Evolutionary conservation across 2,888 invertebrate genomes (phyloP).

Genomic region (Mimumesa dahlbomi): DNA sequence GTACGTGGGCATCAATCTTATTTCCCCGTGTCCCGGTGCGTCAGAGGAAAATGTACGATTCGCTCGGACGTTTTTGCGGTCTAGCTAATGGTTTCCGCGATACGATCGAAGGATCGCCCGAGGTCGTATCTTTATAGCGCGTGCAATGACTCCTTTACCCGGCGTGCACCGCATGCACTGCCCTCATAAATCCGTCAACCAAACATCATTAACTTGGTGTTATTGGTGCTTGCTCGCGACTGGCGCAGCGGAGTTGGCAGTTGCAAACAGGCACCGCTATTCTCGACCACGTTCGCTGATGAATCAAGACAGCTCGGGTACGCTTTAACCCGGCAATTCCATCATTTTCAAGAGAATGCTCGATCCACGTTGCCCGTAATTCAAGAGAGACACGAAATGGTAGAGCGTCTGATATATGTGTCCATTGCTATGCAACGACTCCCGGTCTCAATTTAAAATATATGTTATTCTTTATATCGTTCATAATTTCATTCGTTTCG

Average conservation of each 20-base stretch:
- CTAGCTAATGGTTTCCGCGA: slow-evolving; percentile 64
- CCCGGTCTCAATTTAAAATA: slow-evolving; percentile 32
- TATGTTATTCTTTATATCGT: neutral
- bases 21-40: slow-evolving; percentile 31
- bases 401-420: slow-evolving; percentile 18
- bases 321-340: slow-evolving; percentile 40
- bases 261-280: slow-evolving; percentile 64
- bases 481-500: neutral
- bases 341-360: slow-evolving; percentile 40
- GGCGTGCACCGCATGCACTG: slow-evolving; percentile 56
- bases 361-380: slow-evolving; percentile 26
- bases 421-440: slow-evolving; percentile 7
- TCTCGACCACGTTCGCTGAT: slow-evolving; percentile 56
- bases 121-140: slow-evolving; percentile 64
- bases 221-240: slow-evolving; percentile 68
- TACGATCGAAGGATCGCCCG: slow-evolving; percentile 63
- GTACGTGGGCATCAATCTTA: slow-evolving; percentile 57
- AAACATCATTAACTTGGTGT: slow-evolving; percentile 70
- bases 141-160: slow-evolving; percentile 67
- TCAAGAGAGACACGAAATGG: slow-evolving; percentile 24
- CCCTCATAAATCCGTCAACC: slow-evolving; percentile 70
- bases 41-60: slow-evolving; percentile 42
- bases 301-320: slow-evolving; percentile 58
- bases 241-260: slow-evolving; percentile 52
- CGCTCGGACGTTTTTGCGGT: slow-evolving; percentile 53